These are phyloP conservation scores for Poicephalus meyeri DNA, from an alignment of 2,113 vertebrate species.

Conservation along the genomic window DNA sequence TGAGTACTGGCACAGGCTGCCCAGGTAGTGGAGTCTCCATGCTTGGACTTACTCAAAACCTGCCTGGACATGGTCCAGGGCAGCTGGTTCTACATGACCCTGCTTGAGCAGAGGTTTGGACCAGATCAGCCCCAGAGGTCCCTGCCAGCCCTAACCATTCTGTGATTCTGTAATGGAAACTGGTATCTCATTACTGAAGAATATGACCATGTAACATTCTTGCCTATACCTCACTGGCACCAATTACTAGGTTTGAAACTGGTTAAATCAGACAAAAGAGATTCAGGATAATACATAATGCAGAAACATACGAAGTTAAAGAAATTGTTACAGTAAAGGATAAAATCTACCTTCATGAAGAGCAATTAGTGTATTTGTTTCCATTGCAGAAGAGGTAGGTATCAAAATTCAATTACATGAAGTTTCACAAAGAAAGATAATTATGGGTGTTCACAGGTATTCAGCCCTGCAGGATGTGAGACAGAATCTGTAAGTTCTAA, in stretches of 20 bases:
- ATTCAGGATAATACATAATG: slow-evolving; percentile 8
- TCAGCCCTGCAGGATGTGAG: neutral
- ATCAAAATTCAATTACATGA: slow-evolving; percentile 4
- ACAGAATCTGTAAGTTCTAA: neutral
- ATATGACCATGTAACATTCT: neutral
- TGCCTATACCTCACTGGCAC: neutral
- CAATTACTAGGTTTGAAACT: slow-evolving; percentile 15
- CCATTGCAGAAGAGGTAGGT: slow-evolving; percentile 28
- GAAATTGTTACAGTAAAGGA: slow-evolving; percentile 50
- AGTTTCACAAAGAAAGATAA: slow-evolving; percentile 1
- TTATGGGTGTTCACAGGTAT: neutral
- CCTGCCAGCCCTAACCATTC: neutral
- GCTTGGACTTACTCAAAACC: neutral
- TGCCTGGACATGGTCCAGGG: neutral
- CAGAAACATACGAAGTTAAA: slow-evolving; percentile 26
- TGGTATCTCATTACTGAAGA: neutral
- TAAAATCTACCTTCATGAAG: slow-evolving; percentile 42
- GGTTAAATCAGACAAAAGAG: neutral
- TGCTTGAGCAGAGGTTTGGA: neutral
- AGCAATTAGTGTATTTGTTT: slow-evolving; percentile 49
- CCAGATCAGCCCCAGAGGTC: neutral
- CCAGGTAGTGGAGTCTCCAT: neutral
- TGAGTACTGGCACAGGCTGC: neutral
- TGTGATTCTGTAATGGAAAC: neutral
- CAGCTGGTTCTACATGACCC: rapidly evolving